phyloP scores from a whole-genome alignment of 2,797 vertebrate genomes.

The Ammospiza maritima region DNA sequence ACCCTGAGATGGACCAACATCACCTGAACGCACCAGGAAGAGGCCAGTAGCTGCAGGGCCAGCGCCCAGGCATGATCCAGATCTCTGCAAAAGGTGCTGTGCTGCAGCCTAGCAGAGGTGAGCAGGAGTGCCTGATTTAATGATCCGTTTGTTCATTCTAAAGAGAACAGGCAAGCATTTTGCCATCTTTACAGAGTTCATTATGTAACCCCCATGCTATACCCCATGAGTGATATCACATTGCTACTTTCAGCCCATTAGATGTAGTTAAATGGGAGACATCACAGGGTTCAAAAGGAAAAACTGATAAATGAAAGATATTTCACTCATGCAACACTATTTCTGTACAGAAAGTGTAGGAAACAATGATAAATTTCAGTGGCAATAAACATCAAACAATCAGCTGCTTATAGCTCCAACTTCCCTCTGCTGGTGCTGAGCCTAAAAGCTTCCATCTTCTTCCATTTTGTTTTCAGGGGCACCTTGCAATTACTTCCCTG shows the following conservation, averaged over 20 bases:
- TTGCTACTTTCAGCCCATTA: neutral
- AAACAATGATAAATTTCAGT: neutral
- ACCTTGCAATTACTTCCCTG: neutral
- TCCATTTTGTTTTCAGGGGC: neutral
- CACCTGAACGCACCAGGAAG: fast-evolving
- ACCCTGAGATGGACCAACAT: no score
- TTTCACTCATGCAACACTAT: neutral
- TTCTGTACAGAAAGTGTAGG: neutral
- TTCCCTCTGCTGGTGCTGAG: neutral
- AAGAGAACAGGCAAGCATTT: neutral
- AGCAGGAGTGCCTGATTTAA: neutral
- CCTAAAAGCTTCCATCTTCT: neutral
- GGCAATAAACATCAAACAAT: neutral
- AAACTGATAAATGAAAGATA: neutral
- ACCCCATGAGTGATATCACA: fast-evolving
- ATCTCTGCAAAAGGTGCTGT: neutral
- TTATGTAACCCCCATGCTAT: fast-evolving
- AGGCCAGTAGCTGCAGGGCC: fast-evolving
- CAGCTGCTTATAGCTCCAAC: neutral
- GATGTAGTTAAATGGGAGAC: neutral
- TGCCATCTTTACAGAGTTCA: neutral
- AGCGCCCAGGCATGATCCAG: fast-evolving
- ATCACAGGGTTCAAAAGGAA: neutral
- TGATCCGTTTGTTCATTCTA: neutral
- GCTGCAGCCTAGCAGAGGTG: neutral